Percentiles rank a stretch among this genome's conserved stretches.
Evolutionary conservation across 2,797 vertebrate genomes (phyloP).

Genomic region (Chromobotia macracanthus): DNA sequence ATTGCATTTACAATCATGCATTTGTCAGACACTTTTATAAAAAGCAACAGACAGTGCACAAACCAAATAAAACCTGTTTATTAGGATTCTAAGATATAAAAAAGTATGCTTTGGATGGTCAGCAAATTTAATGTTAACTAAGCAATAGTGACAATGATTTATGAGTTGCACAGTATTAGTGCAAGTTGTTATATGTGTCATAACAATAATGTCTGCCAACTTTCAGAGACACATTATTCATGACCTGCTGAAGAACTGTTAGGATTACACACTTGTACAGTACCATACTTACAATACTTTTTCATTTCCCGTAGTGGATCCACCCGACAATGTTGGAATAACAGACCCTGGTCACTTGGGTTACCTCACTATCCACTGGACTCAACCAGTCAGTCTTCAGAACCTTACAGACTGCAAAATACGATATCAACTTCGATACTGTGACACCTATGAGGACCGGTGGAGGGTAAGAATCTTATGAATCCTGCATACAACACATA

Average conservation of each 20-base stretch:
- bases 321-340: constrained; percentile 69
- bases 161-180: too few relatives aligned
- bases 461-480: constrained; percentile 70
- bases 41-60: background rate
- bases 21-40: background rate
- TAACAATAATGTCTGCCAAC: background rate
- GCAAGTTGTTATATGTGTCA: background rate
- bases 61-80: too few relatives aligned
- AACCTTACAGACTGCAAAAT: constrained; percentile 63
- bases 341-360: constrained; percentile 73
- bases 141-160: background rate
- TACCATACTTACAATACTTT: background rate
- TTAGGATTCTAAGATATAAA: too few relatives aligned
- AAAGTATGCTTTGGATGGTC: background rate
- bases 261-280: background rate
- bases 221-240: background rate
- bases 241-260: background rate
- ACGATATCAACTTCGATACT: constrained; percentile 74
- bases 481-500: background rate
- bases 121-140: background rate
- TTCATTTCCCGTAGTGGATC: constrained; percentile 65
- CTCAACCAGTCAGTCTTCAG: constrained; percentile 59
- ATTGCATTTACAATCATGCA: background rate
- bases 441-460: constrained; percentile 63
- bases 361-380: constrained; percentile 72